Evolutionary conservation across 37 sponge, comb jelly and placozoan species (phyloP), one percentile per base, ranked within the genome.

Genomic region (Lycopodina hypogea): DNA sequence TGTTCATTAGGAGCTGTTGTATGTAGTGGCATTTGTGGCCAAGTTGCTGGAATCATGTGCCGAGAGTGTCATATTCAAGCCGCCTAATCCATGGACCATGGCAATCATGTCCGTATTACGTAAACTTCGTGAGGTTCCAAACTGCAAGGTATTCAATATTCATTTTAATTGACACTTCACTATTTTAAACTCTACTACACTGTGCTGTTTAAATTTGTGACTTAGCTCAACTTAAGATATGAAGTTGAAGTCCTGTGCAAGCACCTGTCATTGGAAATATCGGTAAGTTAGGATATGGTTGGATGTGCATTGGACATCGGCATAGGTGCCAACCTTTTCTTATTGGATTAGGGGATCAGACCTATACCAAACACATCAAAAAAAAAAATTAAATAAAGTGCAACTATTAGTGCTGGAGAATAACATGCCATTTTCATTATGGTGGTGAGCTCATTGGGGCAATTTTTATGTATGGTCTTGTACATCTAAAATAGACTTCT

Each of bases 11-110:
- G 97, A 95, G 39, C 70, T 98, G 68, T 67, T 96, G 23, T 98
- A 92, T 81, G 94, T 96, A 26, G 90, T 98, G 30, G 96, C 99
- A 32, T 98, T 98, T 86, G 99, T 98, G 60, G 89, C 94, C 26
- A 98, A 96, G 52, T 88, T 98, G 28, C 84, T 98, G 57, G 96
- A 96, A 65, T 78, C 90, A 30, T 90, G 90, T 83, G 89, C 89
- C 21, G 88, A 88, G 41, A 93, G 93, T 71, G 64, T 79, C 76
- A 96, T 98, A 33, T 98, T 98, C 75, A 80, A 89, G 39, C 99
- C 99, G 2, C 99, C 99, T 56, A 96, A 93, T 59, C 94, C 99
- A 4, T 99, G 99, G 99, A 88, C 91, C 9, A 96, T 94, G 95
- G 99, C 88, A 24, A 94, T 96, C 68, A 90, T 99, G 93, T 65